These are phyloP conservation scores for Arnoldichthys spilopterus DNA, from an alignment of 2,797 vertebrate genomes.

Conservation along the genomic window DNA sequence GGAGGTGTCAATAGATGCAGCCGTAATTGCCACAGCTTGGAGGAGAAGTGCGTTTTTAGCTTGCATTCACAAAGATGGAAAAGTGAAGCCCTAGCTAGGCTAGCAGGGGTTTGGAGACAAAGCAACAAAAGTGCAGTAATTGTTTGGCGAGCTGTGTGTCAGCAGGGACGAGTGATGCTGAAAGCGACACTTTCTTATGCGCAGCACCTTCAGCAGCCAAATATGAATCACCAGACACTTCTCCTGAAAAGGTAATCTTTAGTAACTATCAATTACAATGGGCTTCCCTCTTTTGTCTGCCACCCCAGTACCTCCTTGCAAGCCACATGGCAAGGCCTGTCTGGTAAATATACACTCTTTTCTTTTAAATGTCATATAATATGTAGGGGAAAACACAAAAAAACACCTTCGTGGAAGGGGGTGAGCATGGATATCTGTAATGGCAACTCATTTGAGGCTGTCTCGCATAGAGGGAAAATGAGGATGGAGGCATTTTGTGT, in stretches of 20 bases:
- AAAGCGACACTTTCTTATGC: constrained; percentile 67
- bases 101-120: constrained; percentile 65
- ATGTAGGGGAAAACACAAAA: constrained; percentile 78
- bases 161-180: constrained; percentile 62
- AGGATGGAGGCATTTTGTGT: constrained; percentile 73
- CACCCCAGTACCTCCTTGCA: constrained; percentile 74
- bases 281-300: constrained; percentile 74
- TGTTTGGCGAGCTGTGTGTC: constrained; percentile 75
- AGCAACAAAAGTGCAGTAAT: constrained; percentile 73
- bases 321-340: constrained; percentile 68
- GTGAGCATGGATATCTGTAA: constrained; percentile 73
- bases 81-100: constrained; percentile 65
- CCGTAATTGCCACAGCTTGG: constrained; percentile 57
- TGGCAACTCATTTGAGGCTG: constrained; percentile 73
- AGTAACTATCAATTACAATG: constrained; percentile 81
- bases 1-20: constrained; percentile 66
- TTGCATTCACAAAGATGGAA: constrained; percentile 61
- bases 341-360: constrained; percentile 80
- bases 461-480: constrained; percentile 71
- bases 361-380: constrained; percentile 81
- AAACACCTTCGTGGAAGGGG: constrained; percentile 73
- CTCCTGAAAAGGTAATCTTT: constrained; percentile 75
- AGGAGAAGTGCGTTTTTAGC: constrained; percentile 60
- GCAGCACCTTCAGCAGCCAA: constrained; percentile 67
- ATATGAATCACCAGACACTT: constrained; percentile 70